Base-by-base conservation (phyloP, 2,888 invertebrate genomes). In the Diaprepes abbreviatus region DNA sequence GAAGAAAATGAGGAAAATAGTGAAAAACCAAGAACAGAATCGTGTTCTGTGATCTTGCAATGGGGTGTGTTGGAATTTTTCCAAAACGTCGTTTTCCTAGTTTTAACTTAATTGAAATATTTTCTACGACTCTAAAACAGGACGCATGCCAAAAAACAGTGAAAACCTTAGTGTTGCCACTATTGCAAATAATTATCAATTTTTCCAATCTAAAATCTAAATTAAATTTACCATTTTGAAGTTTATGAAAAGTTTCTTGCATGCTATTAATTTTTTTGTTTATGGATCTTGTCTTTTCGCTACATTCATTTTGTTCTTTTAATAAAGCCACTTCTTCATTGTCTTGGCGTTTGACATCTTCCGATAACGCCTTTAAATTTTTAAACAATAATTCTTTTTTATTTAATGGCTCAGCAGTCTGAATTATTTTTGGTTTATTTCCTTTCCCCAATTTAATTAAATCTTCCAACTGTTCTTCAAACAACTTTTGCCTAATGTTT, bases 141-240 rank as follows among this genome's bases (percentile, higher is more conserved):
- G n/a, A n/a, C n/a, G n/a, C n/a, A n/a, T n/a, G n/a, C n/a, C n/a
- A n/a, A n/a, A n/a, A n/a, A n/a, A n/a, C n/a, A n/a, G n/a, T n/a
- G n/a, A n/a, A n/a, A n/a, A n/a, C n/a, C n/a, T n/a, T n/a, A n/a
- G n/a, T n/a, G n/a, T n/a, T n/a, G n/a, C n/a, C n/a, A n/a, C n/a
- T n/a, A n/a, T n/a, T n/a, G n/a, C n/a, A n/a, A n/a, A n/a, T n/a
- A n/a, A n/a, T n/a, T n/a, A n/a, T n/a, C n/a, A n/a, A n/a, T n/a
- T n/a, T n/a, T n/a, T n/a, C n/a, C n/a, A n/a, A n/a, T n/a, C n/a
- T n/a, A n/a, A n/a, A n/a, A n/a, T n/a, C n/a, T n/a, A n/a, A n/a
- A n/a, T n/a, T n/a, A n/a, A n/a, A n/a, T n/a, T n/a, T 55, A 69
- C 72, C 66, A 54, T 45, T 21, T 21, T 69, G 28, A n/a, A 66